Conservation (phyloP, 2,113 vertebrate genomes). For the Semicossyphus pulcher region DNA sequence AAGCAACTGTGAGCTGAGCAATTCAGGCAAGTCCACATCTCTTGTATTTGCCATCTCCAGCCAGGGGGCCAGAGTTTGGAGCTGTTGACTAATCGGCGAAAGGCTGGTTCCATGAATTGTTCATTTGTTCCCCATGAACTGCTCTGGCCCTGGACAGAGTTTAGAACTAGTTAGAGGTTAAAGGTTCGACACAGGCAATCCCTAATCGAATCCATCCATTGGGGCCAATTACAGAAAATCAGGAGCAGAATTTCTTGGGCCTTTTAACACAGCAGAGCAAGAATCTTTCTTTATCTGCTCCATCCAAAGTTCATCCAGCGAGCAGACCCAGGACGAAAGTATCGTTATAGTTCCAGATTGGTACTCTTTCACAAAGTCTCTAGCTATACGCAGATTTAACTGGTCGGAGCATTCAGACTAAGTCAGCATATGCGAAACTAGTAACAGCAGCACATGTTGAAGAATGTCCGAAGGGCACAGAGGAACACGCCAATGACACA, state of each 20-base stretch:
- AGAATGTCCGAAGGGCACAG: no score
- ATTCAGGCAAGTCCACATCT: conserved; percentile 35
- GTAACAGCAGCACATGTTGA: no score
- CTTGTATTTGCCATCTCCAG: conserved; percentile 26
- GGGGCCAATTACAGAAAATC: conserved; percentile 51
- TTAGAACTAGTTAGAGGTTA: conserved; percentile 34
- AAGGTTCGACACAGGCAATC: conserved; percentile 27
- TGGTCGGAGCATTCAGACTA: no score
- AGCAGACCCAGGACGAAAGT: no score
- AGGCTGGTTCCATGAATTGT: conserved; percentile 53
- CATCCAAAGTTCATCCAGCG: no score
- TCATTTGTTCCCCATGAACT: conserved; percentile 59
- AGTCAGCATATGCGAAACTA: no score
- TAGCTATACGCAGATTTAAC: no score
- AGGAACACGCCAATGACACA: no score
- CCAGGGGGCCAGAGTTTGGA: conserved; percentile 8
- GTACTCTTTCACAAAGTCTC: no score
- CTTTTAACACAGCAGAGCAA: no score
- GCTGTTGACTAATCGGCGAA: conserved; percentile 47
- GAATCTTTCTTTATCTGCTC: no score
- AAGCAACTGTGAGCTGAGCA: conserved; percentile 43
- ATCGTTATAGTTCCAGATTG: no score
- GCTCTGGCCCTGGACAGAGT: conserved; percentile 27
- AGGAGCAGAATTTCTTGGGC: conserved; percentile 21
- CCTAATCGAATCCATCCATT: conserved; percentile 31